Conservation (phyloP, 2,888 invertebrate genomes). For the Coelinius sp. region DNA sequence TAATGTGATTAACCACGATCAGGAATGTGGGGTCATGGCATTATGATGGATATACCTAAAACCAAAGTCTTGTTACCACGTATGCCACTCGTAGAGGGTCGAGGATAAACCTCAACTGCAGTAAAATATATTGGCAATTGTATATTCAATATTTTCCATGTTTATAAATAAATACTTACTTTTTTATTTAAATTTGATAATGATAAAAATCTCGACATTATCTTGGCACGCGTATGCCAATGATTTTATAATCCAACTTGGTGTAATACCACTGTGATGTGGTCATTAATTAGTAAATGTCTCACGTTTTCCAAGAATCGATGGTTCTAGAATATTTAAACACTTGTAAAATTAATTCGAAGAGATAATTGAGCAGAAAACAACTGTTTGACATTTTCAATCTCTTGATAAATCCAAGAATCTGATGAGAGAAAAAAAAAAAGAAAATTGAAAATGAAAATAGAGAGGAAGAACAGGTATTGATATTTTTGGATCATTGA, state of each 20-base stretch:
- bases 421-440: background rate
- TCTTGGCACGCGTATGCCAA: background rate
- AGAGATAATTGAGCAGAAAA: background rate
- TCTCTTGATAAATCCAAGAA: background rate
- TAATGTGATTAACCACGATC: constrained; percentile 10
- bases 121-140: background rate
- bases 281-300: constrained; percentile 48
- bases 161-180: background rate
- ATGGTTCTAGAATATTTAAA: background rate
- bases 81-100: background rate
- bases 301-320: constrained; percentile 21
- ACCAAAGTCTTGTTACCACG: constrained; percentile 60
- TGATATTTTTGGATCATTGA: background rate
- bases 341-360: background rate
- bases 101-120: background rate
- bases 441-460: background rate
- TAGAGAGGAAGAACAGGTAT: background rate
- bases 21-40: constrained; percentile 38
- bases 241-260: constrained; percentile 4
- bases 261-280: constrained; percentile 42
- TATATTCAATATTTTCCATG: background rate
- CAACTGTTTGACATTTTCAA: background rate
- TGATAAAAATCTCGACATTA: background rate
- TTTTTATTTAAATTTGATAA: background rate
- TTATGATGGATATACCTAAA: constrained; percentile 64